Evolutionary conservation across 2,113 vertebrate genomes (phyloP), one percentile per base, ranked within the genome.

Genomic region (Perca flavescens): DNA sequence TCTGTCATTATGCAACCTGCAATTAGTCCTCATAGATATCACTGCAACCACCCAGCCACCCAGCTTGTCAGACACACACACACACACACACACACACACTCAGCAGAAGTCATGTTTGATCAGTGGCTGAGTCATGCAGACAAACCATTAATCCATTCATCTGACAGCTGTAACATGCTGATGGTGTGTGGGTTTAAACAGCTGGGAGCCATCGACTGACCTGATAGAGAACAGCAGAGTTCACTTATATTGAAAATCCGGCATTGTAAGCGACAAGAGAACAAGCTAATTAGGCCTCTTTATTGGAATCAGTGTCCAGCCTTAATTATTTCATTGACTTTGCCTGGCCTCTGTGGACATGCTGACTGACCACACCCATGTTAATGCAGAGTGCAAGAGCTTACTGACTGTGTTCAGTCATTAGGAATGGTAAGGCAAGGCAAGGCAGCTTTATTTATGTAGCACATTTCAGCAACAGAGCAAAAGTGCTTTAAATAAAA

Each of bases 391-490:
- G 46, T 14, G 21, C 10, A 84, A 79, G 50, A 66, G 80, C 43
- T 85, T 80, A 88, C 65, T 84, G 76, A 83, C 83, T 82, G 79
- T 82, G 77, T 85, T 4, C 69, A 87, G 70, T 70, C 67, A 80
- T 85, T 68, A 80, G 60, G n/a, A 75, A 11, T 43, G 9, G 10
- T 6, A 11, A 43, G 40, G 40, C 40, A 11, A 34, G 34, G 40
- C 40, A 11, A 43, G 40, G 40, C 40, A 11, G 40, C 40, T 43
- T 11, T 43, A 43, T 43, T 43, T 43, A 10, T 43, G 2, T 11
- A 43, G 40, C 40, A 43, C 40, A 43, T 43, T 43, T 43, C 40
- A 43, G 10, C 9, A 43, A 43, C 10, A 43, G 40, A 10, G 40
- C 9, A 3, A 11, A 43, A 43, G 40, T 43, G 36, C 34, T 34